These are phyloP conservation scores for Limnephilus rhombicus DNA, from an alignment of 2,888 invertebrate genomes.

Conservation along the genomic window DNA sequence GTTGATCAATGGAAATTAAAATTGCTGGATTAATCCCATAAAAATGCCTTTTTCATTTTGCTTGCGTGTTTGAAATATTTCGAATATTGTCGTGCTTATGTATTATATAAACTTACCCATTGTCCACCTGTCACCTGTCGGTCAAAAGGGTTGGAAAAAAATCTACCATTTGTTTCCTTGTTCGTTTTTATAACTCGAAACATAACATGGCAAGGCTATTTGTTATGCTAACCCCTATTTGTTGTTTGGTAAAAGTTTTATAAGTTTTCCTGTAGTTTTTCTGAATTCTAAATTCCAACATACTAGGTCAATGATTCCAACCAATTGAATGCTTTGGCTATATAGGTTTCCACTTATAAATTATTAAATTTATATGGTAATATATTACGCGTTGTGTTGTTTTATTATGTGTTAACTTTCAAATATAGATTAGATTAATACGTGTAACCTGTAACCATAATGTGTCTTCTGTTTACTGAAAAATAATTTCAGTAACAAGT, in stretches of 20 bases:
- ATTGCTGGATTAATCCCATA: not conserved
- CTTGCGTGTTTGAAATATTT: not conserved
- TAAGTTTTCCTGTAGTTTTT: not conserved
- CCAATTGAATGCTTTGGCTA: not conserved
- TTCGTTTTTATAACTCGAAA: not conserved
- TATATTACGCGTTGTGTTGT: not conserved
- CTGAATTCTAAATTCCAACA: not conserved
- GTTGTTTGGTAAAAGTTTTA: too few relatives aligned
- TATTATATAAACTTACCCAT: not conserved
- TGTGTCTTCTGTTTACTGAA: too few relatives aligned
- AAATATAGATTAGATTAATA: not conserved
- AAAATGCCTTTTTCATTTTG: not conserved
- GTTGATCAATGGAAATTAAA: too few relatives aligned
- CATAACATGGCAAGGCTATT: not conserved
- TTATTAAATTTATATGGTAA: not conserved
- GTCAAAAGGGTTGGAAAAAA: not conserved
- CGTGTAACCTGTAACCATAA: too few relatives aligned
- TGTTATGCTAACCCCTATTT: not conserved
- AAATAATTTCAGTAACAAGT: too few relatives aligned
- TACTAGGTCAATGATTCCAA: too few relatives aligned
- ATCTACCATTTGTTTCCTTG: not conserved
- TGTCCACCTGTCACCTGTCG: not conserved
- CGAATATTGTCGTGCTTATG: not conserved
- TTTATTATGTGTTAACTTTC: too few relatives aligned
- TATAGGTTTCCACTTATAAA: not conserved